Evolutionary conservation across 2,888 invertebrate genomes (phyloP), one percentile per base, ranked within the genome.

Genomic region (Drosophila hamatofila): DNA sequence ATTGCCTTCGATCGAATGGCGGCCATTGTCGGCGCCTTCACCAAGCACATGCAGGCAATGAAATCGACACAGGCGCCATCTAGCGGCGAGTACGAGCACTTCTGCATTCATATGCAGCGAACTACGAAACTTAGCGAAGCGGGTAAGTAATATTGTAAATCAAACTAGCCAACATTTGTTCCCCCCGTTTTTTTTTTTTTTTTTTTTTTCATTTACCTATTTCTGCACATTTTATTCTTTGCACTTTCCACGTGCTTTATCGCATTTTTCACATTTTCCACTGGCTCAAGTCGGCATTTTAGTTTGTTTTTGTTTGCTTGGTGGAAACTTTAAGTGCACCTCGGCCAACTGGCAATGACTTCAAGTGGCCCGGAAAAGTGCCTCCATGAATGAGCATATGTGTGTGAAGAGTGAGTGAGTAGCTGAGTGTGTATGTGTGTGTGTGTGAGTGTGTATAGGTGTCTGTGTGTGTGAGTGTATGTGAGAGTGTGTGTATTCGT

Each of bases 1-100:
- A 95, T 85, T 75, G 93, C 93, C 75, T 93, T 93, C 83, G 92
- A 93, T 91, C 91, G 92, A 21, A 91, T 93, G 90, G 92, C 93
- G 61, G 92, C 93, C 63, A 92, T 93, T 72, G 93, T 93, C 64
- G 92, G 92, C 54, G 93, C 93, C 44, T 93, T 93, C 49, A 93
- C 92, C 67, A 92, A 91, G 70, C 93, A 93, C 86, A 93, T 93
- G 93, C 89, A 90, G 74, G 91, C 92, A 58, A 92, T 92, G 77
- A 93, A 92, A 77, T 55, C 78, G 46, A 61, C 69, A 21, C 66
- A 55, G 75, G 63, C 86, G 86, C 84, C 82, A 78, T 78, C 83
- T 63, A 83, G 74, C 81, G 89, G 90, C 67, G 93, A 93, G 85
- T 93, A 92, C 74, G 92, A 91, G 81, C 83, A 84, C 75, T 91